Evolutionary conservation across 2,113 vertebrate species (phyloP), one percentile per base, ranked within the genome.

Genomic region (Heterotilapia buettikoferi): DNA sequence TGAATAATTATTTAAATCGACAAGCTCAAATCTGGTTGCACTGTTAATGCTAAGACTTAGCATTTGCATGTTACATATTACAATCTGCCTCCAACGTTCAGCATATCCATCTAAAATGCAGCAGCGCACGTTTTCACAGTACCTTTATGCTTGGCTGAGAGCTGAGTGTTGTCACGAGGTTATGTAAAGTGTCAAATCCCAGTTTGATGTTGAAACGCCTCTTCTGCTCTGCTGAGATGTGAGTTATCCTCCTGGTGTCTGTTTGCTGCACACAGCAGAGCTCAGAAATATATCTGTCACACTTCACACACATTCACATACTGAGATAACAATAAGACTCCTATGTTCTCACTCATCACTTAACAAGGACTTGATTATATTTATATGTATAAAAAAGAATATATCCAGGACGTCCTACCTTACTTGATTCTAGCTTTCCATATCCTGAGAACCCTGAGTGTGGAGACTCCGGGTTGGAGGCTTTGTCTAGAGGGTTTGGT

Each of bases 171-270:
- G 98, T 98, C 94, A 99, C 98, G 9, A 99, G 95, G 90, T 97
- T 96, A 11, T 99, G 98, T 85, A 99, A 96, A 0, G 97, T 99
- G 95, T 99, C 98, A 10, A 99, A 99, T 11, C 99, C 99, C 90
- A 99, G 90, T 93, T 99, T 99, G 96, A 99, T 99, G 93, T 99
- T 99, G 96, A 99, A 99, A 13, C 98, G 98, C n/a, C 99, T 96
- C 95, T 99, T 99, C 96, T 99, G 98, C 92, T 99, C 99, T 0
- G 99, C 99, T 0, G 98, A 99, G 94, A 99, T 99, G 94, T 99
- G 99, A 0, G 97, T 99, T 90, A 99, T 98, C 78, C 98, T 97
- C 40, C 98, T 96, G 89, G 84, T 98, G 90, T 99, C 97, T 1
- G 95, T 95, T 97, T 99, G 96, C 90, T 94, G 91, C 9, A 88